Conservation (phyloP, 2,888 invertebrate genomes). For the Aphelenchoides bicaudatus region DNA sequence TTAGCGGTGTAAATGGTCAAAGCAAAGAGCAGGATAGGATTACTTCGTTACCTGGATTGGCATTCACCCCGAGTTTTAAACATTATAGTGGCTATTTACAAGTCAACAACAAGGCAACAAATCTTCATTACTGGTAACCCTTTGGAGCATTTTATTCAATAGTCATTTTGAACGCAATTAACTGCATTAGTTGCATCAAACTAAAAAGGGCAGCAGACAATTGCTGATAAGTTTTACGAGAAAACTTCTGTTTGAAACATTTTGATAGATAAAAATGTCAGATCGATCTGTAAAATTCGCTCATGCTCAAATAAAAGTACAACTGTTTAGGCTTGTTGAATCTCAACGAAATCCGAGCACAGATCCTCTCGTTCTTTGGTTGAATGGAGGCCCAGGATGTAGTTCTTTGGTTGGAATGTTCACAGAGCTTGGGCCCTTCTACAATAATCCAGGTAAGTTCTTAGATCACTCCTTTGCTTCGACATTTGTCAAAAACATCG, state of each 20-base stretch:
- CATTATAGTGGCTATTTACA: slow-evolving; percentile 63
- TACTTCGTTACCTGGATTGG: slow-evolving; percentile 38
- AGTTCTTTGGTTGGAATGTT: slow-evolving; percentile 45
- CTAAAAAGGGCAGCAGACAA: too few species aligned
- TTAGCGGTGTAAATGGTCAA: background rate
- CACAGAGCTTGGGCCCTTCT: slow-evolving; percentile 46
- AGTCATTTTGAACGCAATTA: too few species aligned
- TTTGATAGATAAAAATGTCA: too few species aligned
- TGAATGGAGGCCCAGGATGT: slow-evolving; percentile 57
- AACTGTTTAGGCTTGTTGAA: slow-evolving; percentile 47
- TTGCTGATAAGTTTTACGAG: too few species aligned
- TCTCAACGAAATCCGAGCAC: slow-evolving; percentile 57
- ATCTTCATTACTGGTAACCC: slow-evolving; percentile 62
- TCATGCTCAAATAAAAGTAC: slow-evolving; percentile 16
- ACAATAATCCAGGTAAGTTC: slow-evolving; percentile 25
- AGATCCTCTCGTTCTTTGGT: slow-evolving; percentile 62
- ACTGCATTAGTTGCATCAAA: too few species aligned
- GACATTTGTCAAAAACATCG: too few species aligned
- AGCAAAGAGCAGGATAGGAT: slow-evolving; percentile 4
- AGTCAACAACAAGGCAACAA: too few species aligned
- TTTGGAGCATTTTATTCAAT: too few species aligned
- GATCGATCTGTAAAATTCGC: background rate
- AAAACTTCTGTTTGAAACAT: too few species aligned
- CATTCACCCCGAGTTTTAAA: slow-evolving; percentile 57
- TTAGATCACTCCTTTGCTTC: slow-evolving; percentile 48